phyloP scores from a whole-genome alignment of 2,888 invertebrate genomes.

The Copidosoma aretas region DNA sequence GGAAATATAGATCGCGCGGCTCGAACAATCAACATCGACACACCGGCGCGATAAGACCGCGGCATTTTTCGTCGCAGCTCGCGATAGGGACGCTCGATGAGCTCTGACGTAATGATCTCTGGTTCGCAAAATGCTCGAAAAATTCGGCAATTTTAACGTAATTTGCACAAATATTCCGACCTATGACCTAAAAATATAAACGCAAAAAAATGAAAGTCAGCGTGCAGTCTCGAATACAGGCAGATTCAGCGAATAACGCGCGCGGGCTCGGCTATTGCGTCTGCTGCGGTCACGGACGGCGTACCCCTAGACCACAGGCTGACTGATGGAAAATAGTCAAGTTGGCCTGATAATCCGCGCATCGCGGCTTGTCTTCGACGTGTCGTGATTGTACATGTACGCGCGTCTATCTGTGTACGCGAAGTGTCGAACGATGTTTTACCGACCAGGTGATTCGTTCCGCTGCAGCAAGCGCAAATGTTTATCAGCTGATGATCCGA shows the following conservation, averaged over 20 bases:
- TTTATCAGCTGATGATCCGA: no score
- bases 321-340: constrained; percentile 54
- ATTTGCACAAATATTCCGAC: constrained; percentile 25
- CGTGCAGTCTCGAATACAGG: constrained; percentile 60
- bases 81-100: neutral
- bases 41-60: constrained; percentile 45
- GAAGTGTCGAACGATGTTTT: no score
- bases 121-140: constrained; percentile 42
- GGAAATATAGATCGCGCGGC: no score
- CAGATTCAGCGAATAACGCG: constrained; percentile 39
- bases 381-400: no score
- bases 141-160: neutral
- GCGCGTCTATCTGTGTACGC: no score
- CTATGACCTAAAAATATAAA: constrained; percentile 56
- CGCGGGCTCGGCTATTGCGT: constrained; percentile 38
- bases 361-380: constrained; percentile 24
- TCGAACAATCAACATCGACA: constrained; percentile 11
- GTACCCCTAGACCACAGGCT: constrained; percentile 61
- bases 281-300: constrained; percentile 32
- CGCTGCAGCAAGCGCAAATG: no score
- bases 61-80: constrained; percentile 6
- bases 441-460: no score
- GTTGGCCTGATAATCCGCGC: constrained; percentile 47
- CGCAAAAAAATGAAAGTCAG: constrained; percentile 59
- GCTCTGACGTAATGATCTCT: constrained; percentile 48